phyloP scores from a whole-genome alignment of 2,888 invertebrate genomes.

The Rhogogaster chlorosoma region DNA sequence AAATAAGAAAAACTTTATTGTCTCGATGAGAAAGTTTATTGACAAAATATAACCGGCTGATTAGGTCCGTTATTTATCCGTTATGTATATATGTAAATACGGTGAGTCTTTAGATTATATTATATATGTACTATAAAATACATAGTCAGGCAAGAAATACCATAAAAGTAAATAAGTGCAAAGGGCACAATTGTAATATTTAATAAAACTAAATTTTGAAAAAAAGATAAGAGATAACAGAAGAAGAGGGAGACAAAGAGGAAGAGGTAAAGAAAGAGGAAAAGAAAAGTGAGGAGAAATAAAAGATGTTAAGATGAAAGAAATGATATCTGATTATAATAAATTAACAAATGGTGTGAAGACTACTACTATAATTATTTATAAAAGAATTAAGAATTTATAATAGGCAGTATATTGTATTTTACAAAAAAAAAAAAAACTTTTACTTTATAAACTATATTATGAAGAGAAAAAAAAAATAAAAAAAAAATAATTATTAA shows the following conservation, averaged over 20 bases:
- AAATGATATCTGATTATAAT: slow-evolving; percentile 68
- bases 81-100: slow-evolving; percentile 77
- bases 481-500: slow-evolving; percentile 47
- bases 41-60: slow-evolving; percentile 64
- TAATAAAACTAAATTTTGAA: slow-evolving; percentile 61
- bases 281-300: background rate
- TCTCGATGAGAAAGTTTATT: slow-evolving; percentile 62
- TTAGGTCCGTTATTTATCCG: slow-evolving; percentile 64
- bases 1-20: background rate
- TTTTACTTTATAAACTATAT: slow-evolving; percentile 65
- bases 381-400: slow-evolving; percentile 75
- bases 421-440: slow-evolving; percentile 70
- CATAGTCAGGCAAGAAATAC: slow-evolving; percentile 56
- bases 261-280: background rate
- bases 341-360: slow-evolving; percentile 75
- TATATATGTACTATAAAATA: slow-evolving; percentile 73
- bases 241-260: background rate
- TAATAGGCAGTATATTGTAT: slow-evolving; percentile 76
- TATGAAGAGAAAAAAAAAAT: slow-evolving; percentile 58
- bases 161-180: slow-evolving; percentile 69
- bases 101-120: slow-evolving; percentile 73
- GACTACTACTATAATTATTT: slow-evolving; percentile 77
- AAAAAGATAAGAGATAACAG: background rate
- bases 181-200: slow-evolving; percentile 78
- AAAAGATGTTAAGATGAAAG: slow-evolving; percentile 57